Evolutionary conservation across 2,797 vertebrate species (phyloP).

Genomic region (Pseudochaenichthys georgianus): DNA sequence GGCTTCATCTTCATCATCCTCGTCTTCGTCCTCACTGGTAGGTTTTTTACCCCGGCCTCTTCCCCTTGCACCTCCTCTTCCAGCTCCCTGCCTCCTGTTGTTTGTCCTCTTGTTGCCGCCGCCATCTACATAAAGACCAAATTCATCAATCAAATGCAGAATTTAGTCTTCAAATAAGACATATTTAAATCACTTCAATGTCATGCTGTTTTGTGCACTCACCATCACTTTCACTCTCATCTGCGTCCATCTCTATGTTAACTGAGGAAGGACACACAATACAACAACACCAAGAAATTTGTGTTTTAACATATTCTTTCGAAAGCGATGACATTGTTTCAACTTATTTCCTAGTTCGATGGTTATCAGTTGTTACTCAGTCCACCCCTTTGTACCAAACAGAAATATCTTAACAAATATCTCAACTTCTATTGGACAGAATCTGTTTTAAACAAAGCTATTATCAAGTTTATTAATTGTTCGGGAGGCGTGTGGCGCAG

Average conservation of each 20-base stretch:
- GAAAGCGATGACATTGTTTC: neutral
- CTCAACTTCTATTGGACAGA: too few relatives aligned
- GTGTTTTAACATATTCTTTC: neutral
- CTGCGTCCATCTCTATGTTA: slow-evolving; percentile 88
- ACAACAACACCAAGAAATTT: neutral
- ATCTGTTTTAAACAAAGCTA: too few relatives aligned
- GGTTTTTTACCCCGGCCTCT: slow-evolving; percentile 70
- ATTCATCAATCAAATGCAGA: neutral
- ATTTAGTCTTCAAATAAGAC: neutral
- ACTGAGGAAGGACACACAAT: slow-evolving; percentile 77
- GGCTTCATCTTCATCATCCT: slow-evolving; percentile 70
- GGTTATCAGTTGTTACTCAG: too few relatives aligned
- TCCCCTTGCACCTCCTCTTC: slow-evolving; percentile 67
- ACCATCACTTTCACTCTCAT: slow-evolving; percentile 88
- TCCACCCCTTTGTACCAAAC: neutral
- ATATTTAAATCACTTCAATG: neutral
- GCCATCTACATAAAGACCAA: slow-evolving; percentile 38
- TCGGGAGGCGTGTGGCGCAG: too few relatives aligned
- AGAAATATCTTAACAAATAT: neutral
- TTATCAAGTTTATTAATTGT: neutral
- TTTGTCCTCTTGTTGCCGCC: slow-evolving; percentile 46
- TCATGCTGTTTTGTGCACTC: slow-evolving; percentile 57
- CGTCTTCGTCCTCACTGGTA: slow-evolving; percentile 79
- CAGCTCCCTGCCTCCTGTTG: slow-evolving; percentile 70
- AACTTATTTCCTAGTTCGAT: too few relatives aligned